phyloP scores from a whole-genome alignment of 2,797 vertebrate genomes.

The Galaxias olidus region DNA sequence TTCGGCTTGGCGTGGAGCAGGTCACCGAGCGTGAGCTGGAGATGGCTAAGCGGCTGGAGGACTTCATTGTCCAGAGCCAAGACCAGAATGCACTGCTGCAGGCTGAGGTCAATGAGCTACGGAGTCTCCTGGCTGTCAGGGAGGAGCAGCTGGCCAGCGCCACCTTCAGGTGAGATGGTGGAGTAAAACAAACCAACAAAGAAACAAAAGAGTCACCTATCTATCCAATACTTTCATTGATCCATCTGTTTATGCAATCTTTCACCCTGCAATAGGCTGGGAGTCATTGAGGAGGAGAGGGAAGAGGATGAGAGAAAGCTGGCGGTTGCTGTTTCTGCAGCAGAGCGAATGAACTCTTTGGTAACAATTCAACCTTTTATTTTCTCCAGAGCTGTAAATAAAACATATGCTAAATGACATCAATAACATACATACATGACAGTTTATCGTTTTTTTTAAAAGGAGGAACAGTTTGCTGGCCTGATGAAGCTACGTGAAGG shows the following conservation, averaged over 20 bases:
- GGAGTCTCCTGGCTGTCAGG: slow-evolving; percentile 60
- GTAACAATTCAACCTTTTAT: slow-evolving; percentile 61
- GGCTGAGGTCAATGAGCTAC: slow-evolving; percentile 67
- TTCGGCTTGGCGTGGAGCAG: slow-evolving; percentile 76
- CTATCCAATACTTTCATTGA: neutral
- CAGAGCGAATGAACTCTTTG: slow-evolving; percentile 74
- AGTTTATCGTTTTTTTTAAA: slow-evolving; percentile 30
- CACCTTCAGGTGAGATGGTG: slow-evolving; percentile 72
- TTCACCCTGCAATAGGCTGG: slow-evolving; percentile 58
- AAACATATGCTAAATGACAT: too few relatives aligned
- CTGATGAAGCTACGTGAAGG: slow-evolving; percentile 60
- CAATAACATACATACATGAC: neutral
- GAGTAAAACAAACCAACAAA: neutral
- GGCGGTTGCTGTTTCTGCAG: slow-evolving; percentile 69
- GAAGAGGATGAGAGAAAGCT: slow-evolving; percentile 79
- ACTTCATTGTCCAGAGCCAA: slow-evolving; percentile 73
- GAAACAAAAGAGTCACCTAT: neutral
- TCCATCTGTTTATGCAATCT: too few relatives aligned
- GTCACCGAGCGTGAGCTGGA: slow-evolving; percentile 80
- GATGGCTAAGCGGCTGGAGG: slow-evolving; percentile 78
- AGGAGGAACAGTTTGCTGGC: slow-evolving; percentile 80
- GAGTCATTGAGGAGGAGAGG: slow-evolving; percentile 80
- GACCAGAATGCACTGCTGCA: slow-evolving; percentile 77
- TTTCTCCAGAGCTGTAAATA: too few relatives aligned
- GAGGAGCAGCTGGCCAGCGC: slow-evolving; percentile 75